These are phyloP conservation scores for Stictonetta naevosa DNA, from an alignment of 2,113 vertebrate species.

Conservation along the genomic window DNA sequence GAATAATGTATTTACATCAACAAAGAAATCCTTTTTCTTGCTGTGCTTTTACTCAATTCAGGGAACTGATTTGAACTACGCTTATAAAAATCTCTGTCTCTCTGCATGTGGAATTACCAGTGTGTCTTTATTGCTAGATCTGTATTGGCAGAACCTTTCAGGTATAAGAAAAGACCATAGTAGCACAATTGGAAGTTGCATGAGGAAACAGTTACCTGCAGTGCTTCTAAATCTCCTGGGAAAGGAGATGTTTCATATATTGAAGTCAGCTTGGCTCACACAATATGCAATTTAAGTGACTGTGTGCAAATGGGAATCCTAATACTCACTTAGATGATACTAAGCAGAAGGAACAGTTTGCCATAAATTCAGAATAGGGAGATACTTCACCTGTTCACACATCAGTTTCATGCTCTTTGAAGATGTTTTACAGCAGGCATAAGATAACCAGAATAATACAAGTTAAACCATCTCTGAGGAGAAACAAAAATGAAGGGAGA, in stretches of 20 bases:
- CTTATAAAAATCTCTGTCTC: neutral
- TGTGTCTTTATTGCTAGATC: neutral
- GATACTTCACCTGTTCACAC: neutral
- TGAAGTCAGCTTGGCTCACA: neutral
- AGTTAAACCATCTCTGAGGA: neutral
- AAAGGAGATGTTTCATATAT: neutral
- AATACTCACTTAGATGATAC: neutral
- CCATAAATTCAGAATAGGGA: neutral
- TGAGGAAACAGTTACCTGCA: neutral
- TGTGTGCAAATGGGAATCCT: neutral
- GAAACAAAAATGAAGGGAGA: neutral
- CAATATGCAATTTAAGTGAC: neutral
- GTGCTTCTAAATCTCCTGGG: neutral
- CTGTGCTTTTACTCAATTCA: neutral
- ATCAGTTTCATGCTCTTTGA: neutral
- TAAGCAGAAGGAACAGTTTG: neutral
- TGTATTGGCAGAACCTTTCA: neutral
- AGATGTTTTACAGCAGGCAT: neutral
- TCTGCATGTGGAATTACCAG: neutral
- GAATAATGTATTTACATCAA: neutral
- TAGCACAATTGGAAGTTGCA: neutral
- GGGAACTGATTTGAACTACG: neutral
- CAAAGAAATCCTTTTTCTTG: neutral
- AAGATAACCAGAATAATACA: neutral
- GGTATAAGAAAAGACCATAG: neutral